Base-by-base conservation (phyloP, 2,113 vertebrate species). In the Ochotona princeps region DNA sequence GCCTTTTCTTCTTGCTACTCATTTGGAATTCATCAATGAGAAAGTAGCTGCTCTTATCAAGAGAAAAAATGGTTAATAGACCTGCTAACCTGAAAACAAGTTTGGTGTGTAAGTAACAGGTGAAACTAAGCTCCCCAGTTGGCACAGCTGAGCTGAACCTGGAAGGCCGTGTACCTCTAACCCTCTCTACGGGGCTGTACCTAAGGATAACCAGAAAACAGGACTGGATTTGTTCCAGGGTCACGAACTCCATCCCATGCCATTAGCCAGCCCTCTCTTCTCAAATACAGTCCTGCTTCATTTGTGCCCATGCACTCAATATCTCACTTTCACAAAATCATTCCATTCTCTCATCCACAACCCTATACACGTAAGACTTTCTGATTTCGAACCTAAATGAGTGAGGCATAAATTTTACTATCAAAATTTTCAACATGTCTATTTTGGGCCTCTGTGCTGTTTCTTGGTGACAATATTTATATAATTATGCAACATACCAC, bases 141-240 rank as follows among this genome's bases (percentile, higher is more conserved):
- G 60, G 32, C 57, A 28, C 17, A 60, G 18, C 83, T 82, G 51
- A 70, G 67, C 25, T 17, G 28, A 82, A 69, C 35, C 75, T 30
- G 73, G 18, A 69, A 51, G 49, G 86, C 87, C 49, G 26, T 28
- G 47, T 72, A 35, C 86, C 83, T 96, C 83, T 92, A 32, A 76
- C 90, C 94, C 91, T 91, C 90, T 95, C 95, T 96, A 51, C 76
- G 93, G 92, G 95, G 26, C 96, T 73, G 1, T 66, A 47, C 76
- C 73, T 73, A 8, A 30, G 30, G 51, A 79, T 26, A 47, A 54
- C 28, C 32, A 7, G 35, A 49, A 13, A 81, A 49, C 0, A 0
- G 14, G 44, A 44, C 1, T 70, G 63, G 44, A 8, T 76, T 3
- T 25, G 7, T 91, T 47, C 86, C 44, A 54, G 51, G 51, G 57